Percentiles rank a stretch among this genome's conserved stretches.
phyloP scores from a whole-genome alignment of 2,113 vertebrate species.

The Orientallactaga bullata region DNA sequence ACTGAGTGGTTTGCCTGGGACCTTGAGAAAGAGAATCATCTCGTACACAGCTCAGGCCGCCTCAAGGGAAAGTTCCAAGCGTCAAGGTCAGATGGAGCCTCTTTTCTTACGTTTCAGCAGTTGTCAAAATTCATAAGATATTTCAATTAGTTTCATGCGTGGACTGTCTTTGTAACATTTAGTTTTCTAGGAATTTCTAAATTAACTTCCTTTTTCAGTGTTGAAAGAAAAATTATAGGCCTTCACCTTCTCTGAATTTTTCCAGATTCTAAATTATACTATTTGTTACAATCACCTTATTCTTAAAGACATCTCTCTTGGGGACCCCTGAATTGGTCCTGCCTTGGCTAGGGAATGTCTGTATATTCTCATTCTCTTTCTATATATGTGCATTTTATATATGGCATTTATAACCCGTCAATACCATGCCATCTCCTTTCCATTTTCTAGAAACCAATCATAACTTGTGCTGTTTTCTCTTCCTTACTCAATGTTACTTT shows the following conservation, averaged over 20 bases:
- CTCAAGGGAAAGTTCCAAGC: not conserved
- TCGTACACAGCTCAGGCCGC: not conserved
- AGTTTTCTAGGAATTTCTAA: conserved; percentile 39
- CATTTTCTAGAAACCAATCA: not conserved
- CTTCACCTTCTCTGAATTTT: not conserved
- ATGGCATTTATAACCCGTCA: too few species aligned
- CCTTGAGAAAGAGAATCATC: not conserved
- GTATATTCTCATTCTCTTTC: not conserved
- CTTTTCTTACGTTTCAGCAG: not conserved
- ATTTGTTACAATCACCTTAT: conserved; percentile 10
- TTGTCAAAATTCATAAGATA: not conserved
- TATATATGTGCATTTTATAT: too few species aligned
- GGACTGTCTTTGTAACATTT: not conserved
- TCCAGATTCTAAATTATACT: conserved; percentile 31
- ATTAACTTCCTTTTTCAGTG: conserved; percentile 12
- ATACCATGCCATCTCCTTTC: not conserved
- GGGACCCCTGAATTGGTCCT: not conserved
- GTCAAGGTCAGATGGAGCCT: conserved; percentile 3
- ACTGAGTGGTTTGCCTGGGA: not conserved
- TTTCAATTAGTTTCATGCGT: not conserved
- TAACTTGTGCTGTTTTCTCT: not conserved
- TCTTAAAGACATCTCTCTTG: not conserved
- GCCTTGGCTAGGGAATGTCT: not conserved
- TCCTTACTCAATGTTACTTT: too few species aligned
- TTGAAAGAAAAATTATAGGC: conserved; percentile 33